These are phyloP conservation scores for Patella vulgata DNA, from an alignment of 1,140 invertebrate genomes.

Conservation along the genomic window DNA sequence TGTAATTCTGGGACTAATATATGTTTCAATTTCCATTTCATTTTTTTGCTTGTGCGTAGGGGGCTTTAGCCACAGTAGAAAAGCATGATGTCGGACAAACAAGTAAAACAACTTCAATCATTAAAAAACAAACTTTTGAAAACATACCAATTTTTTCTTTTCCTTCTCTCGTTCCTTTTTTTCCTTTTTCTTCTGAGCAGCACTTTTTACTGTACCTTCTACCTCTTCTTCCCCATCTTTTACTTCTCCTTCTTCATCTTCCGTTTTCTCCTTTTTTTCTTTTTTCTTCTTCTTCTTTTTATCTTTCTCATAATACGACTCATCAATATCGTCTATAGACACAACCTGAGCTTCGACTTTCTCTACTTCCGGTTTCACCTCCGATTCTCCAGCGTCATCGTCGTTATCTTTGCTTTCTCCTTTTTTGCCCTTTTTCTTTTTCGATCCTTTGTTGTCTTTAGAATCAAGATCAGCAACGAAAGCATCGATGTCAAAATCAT, in stretches of 20 bases:
- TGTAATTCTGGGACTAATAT: too few species aligned
- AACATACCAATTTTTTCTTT: slow-evolving; percentile 51
- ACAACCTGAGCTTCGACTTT: slow-evolving; percentile 32
- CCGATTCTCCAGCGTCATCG: slow-evolving; percentile 49
- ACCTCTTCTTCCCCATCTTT: slow-evolving; percentile 69
- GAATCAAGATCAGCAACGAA: slow-evolving; percentile 73
- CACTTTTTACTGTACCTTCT: slow-evolving; percentile 71
- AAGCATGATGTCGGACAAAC: too few species aligned
- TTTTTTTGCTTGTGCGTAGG: too few species aligned
- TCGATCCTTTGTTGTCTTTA: slow-evolving; percentile 30
- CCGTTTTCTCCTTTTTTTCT: slow-evolving; percentile 22
- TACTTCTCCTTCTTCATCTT: slow-evolving; percentile 49
- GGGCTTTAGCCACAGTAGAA: too few species aligned
- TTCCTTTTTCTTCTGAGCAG: slow-evolving; percentile 55
- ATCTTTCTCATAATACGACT: slow-evolving; percentile 31
- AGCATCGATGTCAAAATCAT: slow-evolving; percentile 86
- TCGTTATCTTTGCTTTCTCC: slow-evolving; percentile 60
- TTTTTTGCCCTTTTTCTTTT: slow-evolving; percentile 55
- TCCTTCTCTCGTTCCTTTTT: slow-evolving; percentile 56
- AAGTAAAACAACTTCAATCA: too few species aligned
- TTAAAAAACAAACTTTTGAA: too few species aligned
- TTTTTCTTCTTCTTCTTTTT: slow-evolving; percentile 53
- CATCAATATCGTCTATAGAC: slow-evolving; percentile 44
- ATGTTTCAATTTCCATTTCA: too few species aligned
- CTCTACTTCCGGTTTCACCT: slow-evolving; percentile 45